Conservation (phyloP, 2,113 vertebrate genomes). For the Formicarius rufipectus region DNA sequence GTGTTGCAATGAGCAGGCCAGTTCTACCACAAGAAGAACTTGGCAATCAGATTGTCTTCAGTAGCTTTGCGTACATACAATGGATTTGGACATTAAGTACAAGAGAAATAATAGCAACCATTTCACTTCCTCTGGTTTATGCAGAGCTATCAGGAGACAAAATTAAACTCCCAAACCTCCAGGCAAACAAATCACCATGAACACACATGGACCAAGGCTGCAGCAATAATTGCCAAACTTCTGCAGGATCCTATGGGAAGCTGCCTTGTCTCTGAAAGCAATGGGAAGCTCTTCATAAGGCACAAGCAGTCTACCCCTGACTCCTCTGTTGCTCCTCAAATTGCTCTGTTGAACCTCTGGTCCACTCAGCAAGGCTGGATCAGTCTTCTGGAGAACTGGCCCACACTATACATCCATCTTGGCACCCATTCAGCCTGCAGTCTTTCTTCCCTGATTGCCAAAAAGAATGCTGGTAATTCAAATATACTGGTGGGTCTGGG, state of each 20-base stretch:
- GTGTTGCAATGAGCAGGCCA: background rate
- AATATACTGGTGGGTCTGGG: conserved; percentile 19
- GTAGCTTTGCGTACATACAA: background rate
- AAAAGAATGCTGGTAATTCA: background rate
- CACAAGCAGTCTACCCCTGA: background rate
- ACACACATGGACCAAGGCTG: background rate
- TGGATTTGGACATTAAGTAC: background rate
- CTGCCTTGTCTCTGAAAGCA: background rate
- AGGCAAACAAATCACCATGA: background rate
- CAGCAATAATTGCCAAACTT: background rate
- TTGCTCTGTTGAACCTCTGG: background rate
- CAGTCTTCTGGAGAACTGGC: background rate
- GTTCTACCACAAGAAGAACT: background rate
- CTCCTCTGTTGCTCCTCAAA: background rate
- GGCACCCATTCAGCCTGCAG: background rate
- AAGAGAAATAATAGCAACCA: background rate
- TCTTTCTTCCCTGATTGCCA: conserved; percentile 19
- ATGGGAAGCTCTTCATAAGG: background rate
- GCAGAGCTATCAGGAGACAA: background rate
- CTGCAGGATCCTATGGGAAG: background rate
- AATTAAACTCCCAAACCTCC: background rate
- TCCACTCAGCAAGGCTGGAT: background rate
- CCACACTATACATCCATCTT: background rate
- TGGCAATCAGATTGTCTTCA: background rate
- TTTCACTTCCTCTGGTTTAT: background rate